Percentiles rank a stretch among this genome's conserved stretches.
phyloP scores from a whole-genome alignment of 2,888 invertebrate genomes.

The Eupithecia vulgata region DNA sequence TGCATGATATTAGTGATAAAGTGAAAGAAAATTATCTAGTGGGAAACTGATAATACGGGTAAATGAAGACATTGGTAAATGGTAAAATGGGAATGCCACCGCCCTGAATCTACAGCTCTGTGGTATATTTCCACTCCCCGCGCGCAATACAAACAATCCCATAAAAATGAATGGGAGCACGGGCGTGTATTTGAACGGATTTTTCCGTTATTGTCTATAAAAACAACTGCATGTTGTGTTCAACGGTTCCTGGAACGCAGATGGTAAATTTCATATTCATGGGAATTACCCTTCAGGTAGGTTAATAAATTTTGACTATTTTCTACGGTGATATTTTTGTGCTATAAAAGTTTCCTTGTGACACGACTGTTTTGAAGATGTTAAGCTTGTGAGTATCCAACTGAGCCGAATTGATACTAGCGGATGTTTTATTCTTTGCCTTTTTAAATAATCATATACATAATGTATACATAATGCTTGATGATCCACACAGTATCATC shows the following conservation, averaged over 20 bases:
- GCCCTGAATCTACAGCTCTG: slow-evolving; percentile 5
- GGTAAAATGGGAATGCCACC: neutral
- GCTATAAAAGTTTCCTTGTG: neutral
- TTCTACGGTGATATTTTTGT: slow-evolving; percentile 2
- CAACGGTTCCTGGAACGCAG: slow-evolving; percentile 26
- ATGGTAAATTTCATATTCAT: slow-evolving; percentile 35
- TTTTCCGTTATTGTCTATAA: slow-evolving; percentile 44
- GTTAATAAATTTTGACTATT: slow-evolving; percentile 15
- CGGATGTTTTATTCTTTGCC: neutral
- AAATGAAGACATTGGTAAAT: neutral
- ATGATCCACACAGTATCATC: too few relatives aligned
- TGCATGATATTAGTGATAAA: too few relatives aligned
- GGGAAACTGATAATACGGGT: neutral
- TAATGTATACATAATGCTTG: too few relatives aligned
- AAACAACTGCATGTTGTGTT: slow-evolving; percentile 38
- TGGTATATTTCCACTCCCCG: slow-evolving; percentile 14
- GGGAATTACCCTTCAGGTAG: slow-evolving; percentile 6
- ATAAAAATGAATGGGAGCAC: slow-evolving; percentile 43
- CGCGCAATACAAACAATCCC: slow-evolving; percentile 38
- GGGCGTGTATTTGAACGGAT: slow-evolving; percentile 36
- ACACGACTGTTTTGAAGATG: neutral
- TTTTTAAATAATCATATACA: neutral
- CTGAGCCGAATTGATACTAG: neutral
- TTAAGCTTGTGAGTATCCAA: neutral
- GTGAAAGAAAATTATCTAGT: too few relatives aligned